Conservation (phyloP, 2,797 vertebrate species). For the Mormyrops boulengeri region DNA sequence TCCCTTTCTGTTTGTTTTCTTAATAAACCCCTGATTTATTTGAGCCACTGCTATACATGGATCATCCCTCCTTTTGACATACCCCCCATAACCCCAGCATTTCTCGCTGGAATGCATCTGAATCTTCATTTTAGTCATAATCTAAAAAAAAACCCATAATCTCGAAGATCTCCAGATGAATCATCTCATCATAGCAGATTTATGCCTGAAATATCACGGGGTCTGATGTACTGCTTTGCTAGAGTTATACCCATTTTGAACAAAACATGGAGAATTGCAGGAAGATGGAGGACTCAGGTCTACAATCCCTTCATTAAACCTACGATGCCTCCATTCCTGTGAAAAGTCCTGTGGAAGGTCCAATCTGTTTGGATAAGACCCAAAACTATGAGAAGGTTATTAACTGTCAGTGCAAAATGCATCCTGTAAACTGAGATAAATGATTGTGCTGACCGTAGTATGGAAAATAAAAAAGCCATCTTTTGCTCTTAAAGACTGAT, state of each 20-base stretch:
- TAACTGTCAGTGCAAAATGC: neutral
- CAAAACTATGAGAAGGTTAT: neutral
- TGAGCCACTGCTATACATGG: too few species aligned
- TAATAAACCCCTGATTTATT: too few species aligned
- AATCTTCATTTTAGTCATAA: neutral
- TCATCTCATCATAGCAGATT: neutral
- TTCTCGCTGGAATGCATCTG: neutral
- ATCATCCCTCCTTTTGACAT: too few species aligned
- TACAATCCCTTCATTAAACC: neutral
- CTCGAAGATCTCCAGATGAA: neutral
- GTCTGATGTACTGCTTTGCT: neutral
- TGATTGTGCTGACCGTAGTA: neutral
- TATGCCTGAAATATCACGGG: neutral
- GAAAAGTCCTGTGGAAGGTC: neutral
- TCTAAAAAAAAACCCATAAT: neutral
- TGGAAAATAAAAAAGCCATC: neutral
- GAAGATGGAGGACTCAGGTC: neutral
- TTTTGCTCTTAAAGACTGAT: neutral
- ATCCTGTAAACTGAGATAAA: neutral
- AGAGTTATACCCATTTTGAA: neutral
- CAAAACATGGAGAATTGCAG: neutral
- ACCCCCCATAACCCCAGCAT: neutral
- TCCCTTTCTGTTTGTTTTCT: neutral
- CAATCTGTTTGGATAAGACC: neutral
- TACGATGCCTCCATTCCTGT: neutral